Evolutionary conservation across 2,797 vertebrate species (phyloP).

Genomic region (Dicrostonyx torquatus): DNA sequence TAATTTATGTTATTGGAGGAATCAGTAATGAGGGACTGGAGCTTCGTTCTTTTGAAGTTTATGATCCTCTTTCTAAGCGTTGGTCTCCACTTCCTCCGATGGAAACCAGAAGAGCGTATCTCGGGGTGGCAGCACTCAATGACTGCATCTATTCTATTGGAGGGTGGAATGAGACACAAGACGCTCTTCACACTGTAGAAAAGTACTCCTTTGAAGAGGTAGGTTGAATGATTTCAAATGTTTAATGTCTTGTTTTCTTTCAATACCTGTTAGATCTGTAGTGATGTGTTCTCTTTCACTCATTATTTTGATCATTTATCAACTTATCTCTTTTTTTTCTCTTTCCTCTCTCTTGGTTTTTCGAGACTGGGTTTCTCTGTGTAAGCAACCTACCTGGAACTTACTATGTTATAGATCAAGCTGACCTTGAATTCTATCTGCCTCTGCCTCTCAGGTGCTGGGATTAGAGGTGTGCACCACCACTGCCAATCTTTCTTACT

Average conservation of each 20-base stretch:
- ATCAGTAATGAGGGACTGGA: slow-evolving; percentile 95
- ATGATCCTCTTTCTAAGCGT: slow-evolving; percentile 93
- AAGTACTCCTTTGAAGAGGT: slow-evolving; percentile 98
- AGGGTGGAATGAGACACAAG: slow-evolving; percentile 96
- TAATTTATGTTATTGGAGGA: slow-evolving; percentile 96
- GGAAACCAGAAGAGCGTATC: slow-evolving; percentile 93
- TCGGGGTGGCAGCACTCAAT: slow-evolving; percentile 94
- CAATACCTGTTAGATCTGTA: slow-evolving; percentile 28
- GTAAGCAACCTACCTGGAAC: neutral
- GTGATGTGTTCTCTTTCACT: neutral
- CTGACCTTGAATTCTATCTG: neutral
- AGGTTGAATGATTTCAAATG: slow-evolving; percentile 61
- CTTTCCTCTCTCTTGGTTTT: neutral
- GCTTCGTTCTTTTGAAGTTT: slow-evolving; percentile 94
- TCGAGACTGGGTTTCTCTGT: too few species aligned
- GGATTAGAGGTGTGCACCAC: neutral
- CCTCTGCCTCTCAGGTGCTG: too few species aligned
- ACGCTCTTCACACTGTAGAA: slow-evolving; percentile 95
- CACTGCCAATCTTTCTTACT: too few species aligned
- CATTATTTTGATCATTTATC: neutral
- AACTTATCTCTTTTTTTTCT: neutral
- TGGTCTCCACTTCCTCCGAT: slow-evolving; percentile 96
- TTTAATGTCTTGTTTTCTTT: slow-evolving; percentile 47
- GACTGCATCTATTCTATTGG: slow-evolving; percentile 96
- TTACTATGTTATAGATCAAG: neutral